Evolutionary conservation across 2,113 vertebrate species (phyloP).

Genomic region (Strigops habroptila): DNA sequence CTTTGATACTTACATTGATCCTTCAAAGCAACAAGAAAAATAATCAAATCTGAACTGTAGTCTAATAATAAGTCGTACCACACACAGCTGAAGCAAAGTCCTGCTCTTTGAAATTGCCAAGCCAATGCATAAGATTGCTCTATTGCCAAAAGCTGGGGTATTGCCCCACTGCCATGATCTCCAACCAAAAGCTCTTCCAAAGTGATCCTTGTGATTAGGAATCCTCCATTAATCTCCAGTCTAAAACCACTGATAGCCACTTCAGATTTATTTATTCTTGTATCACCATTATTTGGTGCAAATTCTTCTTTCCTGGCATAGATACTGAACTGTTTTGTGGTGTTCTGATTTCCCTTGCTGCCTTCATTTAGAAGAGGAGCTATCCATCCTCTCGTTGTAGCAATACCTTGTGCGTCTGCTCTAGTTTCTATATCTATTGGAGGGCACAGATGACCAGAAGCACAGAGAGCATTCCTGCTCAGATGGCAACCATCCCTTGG

Average conservation of each 20-base stretch:
- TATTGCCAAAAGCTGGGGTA: not conserved
- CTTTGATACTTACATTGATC: conserved; percentile 5
- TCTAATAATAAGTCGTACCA: not conserved
- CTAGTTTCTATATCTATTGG: not conserved
- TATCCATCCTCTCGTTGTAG: not conserved
- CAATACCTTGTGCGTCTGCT: not conserved
- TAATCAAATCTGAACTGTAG: not conserved
- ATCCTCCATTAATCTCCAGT: not conserved
- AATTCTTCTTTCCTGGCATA: not conserved
- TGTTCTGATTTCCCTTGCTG: not conserved
- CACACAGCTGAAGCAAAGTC: not conserved
- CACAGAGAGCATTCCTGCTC: not conserved
- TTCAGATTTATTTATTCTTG: not conserved
- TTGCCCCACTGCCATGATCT: not conserved
- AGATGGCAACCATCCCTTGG: not conserved
- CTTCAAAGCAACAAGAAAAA: not conserved
- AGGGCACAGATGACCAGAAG: not conserved
- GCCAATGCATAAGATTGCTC: not conserved
- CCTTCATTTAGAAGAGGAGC: not conserved
- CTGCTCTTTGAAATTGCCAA: not conserved
- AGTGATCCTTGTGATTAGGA: not conserved
- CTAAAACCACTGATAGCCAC: not conserved
- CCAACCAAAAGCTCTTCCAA: not conserved
- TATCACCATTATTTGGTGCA: not conserved
- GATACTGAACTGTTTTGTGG: not conserved